Percentiles rank a stretch among this genome's conserved stretches.
These are phyloP conservation scores for Pao palembangensis DNA, from an alignment of 2,113 vertebrate species.

Conservation along the genomic window DNA sequence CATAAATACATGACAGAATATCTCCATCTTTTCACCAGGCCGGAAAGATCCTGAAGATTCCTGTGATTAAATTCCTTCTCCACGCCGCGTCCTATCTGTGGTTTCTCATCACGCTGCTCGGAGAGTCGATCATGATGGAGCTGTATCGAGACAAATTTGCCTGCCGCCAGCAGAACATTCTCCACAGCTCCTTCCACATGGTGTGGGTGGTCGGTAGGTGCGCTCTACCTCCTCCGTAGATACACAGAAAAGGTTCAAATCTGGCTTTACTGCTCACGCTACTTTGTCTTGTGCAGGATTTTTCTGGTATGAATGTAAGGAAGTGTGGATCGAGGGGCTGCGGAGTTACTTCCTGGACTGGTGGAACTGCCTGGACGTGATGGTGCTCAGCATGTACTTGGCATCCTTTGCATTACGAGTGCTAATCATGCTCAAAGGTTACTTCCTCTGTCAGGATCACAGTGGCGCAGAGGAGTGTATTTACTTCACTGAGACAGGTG, in stretches of 20 bases:
- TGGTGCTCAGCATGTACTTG: slow-evolving; percentile 88
- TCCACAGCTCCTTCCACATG: slow-evolving; percentile 88
- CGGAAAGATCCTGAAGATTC: slow-evolving; percentile 80
- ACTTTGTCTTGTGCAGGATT: slow-evolving; percentile 72
- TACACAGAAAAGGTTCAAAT: background rate
- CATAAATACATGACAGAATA: no score
- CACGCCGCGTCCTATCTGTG: slow-evolving; percentile 88
- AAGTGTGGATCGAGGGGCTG: slow-evolving; percentile 89
- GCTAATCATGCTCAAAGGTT: slow-evolving; percentile 78
- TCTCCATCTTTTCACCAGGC: slow-evolving; percentile 56
- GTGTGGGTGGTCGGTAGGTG: slow-evolving; percentile 87
- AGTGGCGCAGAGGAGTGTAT: slow-evolving; percentile 62
- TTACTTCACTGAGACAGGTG: slow-evolving; percentile 83
- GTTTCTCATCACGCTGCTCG: slow-evolving; percentile 85
- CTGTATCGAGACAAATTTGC: slow-evolving; percentile 72
- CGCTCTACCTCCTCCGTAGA: background rate
- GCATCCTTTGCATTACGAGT: slow-evolving; percentile 82
- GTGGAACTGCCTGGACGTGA: slow-evolving; percentile 89
- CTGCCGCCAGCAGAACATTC: slow-evolving; percentile 78
- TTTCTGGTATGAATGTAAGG: slow-evolving; percentile 91
- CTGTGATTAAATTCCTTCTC: slow-evolving; percentile 86
- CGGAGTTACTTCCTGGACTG: slow-evolving; percentile 84
- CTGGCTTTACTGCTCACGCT: background rate
- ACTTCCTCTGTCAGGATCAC: slow-evolving; percentile 69
- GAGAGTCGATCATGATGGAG: slow-evolving; percentile 86